Conservation (phyloP, 2,888 invertebrate genomes). For the Cantharis flavilabris region DNA sequence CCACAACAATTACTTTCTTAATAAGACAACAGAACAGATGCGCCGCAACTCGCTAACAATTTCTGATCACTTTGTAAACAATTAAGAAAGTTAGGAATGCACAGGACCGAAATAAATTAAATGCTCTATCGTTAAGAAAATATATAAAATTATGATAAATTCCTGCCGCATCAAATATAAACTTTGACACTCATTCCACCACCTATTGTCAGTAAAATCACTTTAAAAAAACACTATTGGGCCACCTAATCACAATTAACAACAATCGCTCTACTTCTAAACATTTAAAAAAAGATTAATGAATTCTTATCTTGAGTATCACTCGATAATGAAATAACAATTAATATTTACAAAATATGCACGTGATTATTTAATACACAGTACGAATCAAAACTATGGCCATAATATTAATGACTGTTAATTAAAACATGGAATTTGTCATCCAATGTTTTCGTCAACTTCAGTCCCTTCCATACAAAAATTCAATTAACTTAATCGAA, state of each 20-base stretch:
- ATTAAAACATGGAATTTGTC: background rate
- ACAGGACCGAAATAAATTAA: background rate
- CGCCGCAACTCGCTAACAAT: background rate
- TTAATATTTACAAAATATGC: background rate
- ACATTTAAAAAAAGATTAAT: background rate
- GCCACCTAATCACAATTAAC: background rate
- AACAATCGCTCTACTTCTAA: background rate
- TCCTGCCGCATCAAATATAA: background rate
- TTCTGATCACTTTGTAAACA: slow-evolving; percentile 2
- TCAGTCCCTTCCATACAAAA: background rate
- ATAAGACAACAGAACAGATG: background rate
- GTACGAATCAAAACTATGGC: background rate
- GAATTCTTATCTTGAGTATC: background rate
- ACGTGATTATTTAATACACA: background rate
- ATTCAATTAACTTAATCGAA: background rate
- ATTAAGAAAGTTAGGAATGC: background rate
- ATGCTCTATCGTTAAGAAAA: background rate
- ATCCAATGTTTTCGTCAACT: background rate
- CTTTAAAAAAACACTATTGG: background rate
- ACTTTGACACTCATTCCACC: background rate
- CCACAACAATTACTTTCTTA: background rate
- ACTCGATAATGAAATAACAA: background rate
- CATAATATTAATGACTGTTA: background rate
- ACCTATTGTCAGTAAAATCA: background rate
- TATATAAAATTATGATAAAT: background rate